Evolutionary conservation across 2,888 invertebrate genomes (phyloP), one percentile per base, ranked within the genome.

Genomic region (Slavum lentiscoides): DNA sequence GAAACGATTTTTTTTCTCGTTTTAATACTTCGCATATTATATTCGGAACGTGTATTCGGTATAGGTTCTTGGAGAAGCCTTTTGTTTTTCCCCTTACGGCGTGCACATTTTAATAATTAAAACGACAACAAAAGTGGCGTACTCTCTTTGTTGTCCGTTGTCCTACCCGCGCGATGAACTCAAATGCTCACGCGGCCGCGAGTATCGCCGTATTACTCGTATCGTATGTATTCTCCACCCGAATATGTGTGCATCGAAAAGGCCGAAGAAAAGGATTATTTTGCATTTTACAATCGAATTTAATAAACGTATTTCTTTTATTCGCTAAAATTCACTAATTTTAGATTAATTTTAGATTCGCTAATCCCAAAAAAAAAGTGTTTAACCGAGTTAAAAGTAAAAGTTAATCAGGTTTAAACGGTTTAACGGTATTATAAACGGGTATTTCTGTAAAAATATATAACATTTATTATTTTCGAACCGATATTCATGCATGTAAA

Each of bases 41-140:
- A 19, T 21, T 67, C 15, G 21, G 37, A 30, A 72, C 39, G 17
- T 8, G 64, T 21, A 66, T 66, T 67, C 59, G 39, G 67, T 21
- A 23, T 7, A 23, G 37, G 30, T 66, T 67, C 58, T 55, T 59
- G 43, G 58, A 55, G 19, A 59, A 43, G 67, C 67, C 67, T 67
- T 67, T 75, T 75, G 75, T 67, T 67, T 30, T 58, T 19, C 39
- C 39, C 39, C 58, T 17, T 55, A 55, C 39, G 39, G 61, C 23
- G 37, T 17, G 43, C 19, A 59, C 61, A 69, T 77, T 77, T 77
- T 61, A 77, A 68, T 77, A 69, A 77, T 77, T 77, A 77, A 77
- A 77, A 77, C 9, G 49, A 68, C 49, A 69, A 77, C 69, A 62
- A 69, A 77, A 69, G 69, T 77, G 49, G 49, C 58, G 53, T 59